Conservation (phyloP, 1,140 invertebrate genomes). For the Macrosteles quadrilineatus region DNA sequence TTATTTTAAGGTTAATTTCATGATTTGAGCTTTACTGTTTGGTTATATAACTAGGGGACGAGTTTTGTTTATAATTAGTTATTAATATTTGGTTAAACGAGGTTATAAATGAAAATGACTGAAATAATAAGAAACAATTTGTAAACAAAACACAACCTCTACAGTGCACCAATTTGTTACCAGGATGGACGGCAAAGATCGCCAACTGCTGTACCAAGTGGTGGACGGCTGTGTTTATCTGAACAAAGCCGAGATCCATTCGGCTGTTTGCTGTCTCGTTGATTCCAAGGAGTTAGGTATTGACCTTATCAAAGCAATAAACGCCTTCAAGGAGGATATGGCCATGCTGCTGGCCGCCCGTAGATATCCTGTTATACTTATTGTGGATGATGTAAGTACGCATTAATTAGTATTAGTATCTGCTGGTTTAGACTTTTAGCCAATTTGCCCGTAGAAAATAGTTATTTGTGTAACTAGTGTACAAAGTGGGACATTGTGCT, state of each 20-base stretch:
- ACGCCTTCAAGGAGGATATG: constrained; percentile 49
- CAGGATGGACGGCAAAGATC: constrained; percentile 26
- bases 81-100: no score
- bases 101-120: no score
- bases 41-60: no score
- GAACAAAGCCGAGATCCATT: constrained; percentile 52
- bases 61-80: no score
- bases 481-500: background rate
- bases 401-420: background rate
- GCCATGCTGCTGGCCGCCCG: constrained; percentile 50
- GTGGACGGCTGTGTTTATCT: constrained; percentile 48
- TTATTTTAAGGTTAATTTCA: no score
- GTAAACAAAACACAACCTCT: no score
- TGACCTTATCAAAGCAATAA: constrained; percentile 50
- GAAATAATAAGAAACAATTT: background rate
- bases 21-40: no score
- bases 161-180: constrained; percentile 38
- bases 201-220: constrained; percentile 53
- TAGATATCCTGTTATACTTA: constrained; percentile 61
- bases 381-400: constrained; percentile 62
- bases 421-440: background rate
- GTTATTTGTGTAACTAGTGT: background rate
- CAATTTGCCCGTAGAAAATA: background rate
- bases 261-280: constrained; percentile 50
- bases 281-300: constrained; percentile 52